Evolutionary conservation across 2,797 vertebrate species (phyloP).

Genomic region (Natrix natrix): DNA sequence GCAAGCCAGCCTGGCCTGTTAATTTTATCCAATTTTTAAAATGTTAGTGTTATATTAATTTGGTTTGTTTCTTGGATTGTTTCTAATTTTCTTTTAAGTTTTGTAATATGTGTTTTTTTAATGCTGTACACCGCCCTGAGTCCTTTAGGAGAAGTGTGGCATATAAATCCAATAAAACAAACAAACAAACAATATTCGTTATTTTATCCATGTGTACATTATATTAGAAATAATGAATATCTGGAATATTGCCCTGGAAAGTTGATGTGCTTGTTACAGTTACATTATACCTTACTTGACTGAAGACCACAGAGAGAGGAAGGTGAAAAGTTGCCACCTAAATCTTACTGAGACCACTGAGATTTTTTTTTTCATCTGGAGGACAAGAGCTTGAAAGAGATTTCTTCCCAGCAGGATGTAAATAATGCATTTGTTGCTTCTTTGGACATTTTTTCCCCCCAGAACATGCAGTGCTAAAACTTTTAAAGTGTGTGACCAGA

Average conservation of each 20-base stretch:
- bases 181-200: too few relatives aligned
- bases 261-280: background rate
- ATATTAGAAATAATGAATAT: background rate
- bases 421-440: conserved; percentile 54
- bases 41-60: too few relatives aligned
- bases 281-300: background rate
- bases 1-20: too few relatives aligned
- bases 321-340: background rate
- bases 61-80: too few relatives aligned
- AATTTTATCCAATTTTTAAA: too few relatives aligned
- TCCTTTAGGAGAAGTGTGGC: too few relatives aligned
- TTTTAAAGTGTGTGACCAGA: conserved; percentile 46
- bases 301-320: background rate
- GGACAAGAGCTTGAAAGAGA: conserved; percentile 2
- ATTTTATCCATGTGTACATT: background rate
- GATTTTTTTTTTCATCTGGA: conserved; percentile 24
- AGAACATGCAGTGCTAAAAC: conserved; percentile 6
- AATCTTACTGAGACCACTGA: background rate
- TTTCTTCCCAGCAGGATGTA: conserved; percentile 42
- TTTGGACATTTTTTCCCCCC: conserved; percentile 24
- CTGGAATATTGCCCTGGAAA: background rate
- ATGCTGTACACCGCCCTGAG: too few relatives aligned
- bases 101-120: too few relatives aligned
- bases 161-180: too few relatives aligned
- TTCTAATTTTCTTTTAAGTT: too few relatives aligned